These are phyloP conservation scores for Acipenser transmontanus DNA, from an alignment of 2,797 vertebrate species.

Conservation along the genomic window DNA sequence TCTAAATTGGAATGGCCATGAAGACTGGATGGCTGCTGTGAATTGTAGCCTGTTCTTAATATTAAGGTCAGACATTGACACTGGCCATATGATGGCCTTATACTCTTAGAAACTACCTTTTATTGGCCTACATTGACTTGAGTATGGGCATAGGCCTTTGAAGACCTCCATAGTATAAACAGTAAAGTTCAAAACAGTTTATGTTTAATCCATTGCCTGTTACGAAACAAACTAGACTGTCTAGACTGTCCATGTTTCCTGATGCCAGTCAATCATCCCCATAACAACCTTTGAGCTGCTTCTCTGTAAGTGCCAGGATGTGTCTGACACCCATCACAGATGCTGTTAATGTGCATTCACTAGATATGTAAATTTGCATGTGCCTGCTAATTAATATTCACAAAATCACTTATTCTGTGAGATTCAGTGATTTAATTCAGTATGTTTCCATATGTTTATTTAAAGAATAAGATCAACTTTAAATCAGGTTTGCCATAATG, in stretches of 20 bases:
- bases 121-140: not conserved
- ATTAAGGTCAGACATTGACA: slow-evolving; percentile 3
- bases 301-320: slow-evolving; percentile 24
- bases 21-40: slow-evolving; percentile 16
- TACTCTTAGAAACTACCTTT: not conserved
- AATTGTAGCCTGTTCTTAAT: slow-evolving; percentile 7
- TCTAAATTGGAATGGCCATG: not conserved
- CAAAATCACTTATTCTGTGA: slow-evolving; percentile 6
- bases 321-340: slow-evolving; percentile 31
- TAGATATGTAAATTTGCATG: slow-evolving; percentile 34
- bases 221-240: not conserved
- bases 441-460: too few relatives aligned
- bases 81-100: slow-evolving; percentile 7
- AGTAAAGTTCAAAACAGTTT: too few relatives aligned
- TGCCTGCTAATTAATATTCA: slow-evolving; percentile 30
- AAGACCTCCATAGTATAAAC: too few relatives aligned
- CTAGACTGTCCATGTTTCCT: slow-evolving; percentile 13
- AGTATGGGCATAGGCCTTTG: not conserved
- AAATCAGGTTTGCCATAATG: too few relatives aligned
- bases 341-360: slow-evolving; percentile 37
- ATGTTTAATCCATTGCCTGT: too few relatives aligned
- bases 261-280: slow-evolving; percentile 31
- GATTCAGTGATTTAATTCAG: too few relatives aligned
- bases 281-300: slow-evolving; percentile 29
- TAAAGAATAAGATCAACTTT: too few relatives aligned